Evolutionary conservation across 2,888 invertebrate genomes (phyloP).

Genomic region (Sympetrum striolatum): DNA sequence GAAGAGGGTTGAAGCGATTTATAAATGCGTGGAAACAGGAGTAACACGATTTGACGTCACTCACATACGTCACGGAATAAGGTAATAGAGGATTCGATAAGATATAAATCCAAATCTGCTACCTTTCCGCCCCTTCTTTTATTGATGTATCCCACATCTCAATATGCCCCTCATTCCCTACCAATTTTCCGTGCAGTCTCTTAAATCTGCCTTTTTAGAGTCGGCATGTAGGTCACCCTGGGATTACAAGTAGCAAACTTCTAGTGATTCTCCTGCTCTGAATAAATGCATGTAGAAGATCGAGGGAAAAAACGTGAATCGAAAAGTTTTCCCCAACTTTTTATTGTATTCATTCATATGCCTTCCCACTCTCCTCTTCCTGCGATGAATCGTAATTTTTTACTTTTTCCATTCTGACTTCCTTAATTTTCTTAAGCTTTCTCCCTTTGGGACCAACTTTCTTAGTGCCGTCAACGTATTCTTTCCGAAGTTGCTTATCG

Average conservation of each 20-base stretch:
- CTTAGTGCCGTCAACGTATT: too few species aligned
- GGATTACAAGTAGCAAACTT: not conserved
- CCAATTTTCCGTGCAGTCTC: not conserved
- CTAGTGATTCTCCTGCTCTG: not conserved
- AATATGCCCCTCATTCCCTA: not conserved
- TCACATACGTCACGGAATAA: not conserved
- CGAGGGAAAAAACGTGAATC: not conserved
- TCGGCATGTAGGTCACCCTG: not conserved
- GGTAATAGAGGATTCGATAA: not conserved
- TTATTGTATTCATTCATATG: not conserved
- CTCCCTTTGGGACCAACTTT: too few species aligned
- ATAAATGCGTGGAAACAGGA: too few species aligned
- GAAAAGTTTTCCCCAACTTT: not conserved
- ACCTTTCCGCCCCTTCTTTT: not conserved
- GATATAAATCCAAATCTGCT: not conserved
- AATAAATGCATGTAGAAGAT: not conserved
- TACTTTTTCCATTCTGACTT: not conserved
- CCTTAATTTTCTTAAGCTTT: not conserved
- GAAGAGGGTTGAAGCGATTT: too few species aligned
- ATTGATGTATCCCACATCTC: not conserved
- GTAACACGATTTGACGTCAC: too few species aligned
- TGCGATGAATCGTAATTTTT: not conserved
- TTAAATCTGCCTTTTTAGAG: not conserved
- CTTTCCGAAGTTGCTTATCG: too few species aligned
- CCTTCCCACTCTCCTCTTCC: not conserved